Evolutionary conservation across 2,888 invertebrate genomes (phyloP), one percentile per base, ranked within the genome.

Genomic region (Morpho deidamia): DNA sequence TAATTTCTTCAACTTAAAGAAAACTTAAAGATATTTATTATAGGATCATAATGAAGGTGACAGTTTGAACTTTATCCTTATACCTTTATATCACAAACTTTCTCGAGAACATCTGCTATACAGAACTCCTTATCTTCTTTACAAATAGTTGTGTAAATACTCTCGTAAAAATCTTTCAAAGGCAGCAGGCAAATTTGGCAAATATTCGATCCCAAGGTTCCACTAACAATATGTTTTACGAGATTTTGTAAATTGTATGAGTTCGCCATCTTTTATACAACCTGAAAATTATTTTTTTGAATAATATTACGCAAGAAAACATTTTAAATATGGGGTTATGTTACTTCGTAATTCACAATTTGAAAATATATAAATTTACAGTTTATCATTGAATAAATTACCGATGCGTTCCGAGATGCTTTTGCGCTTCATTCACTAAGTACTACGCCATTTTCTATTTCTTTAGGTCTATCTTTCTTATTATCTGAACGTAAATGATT

Each of bases 181-280:
- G 78, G 78, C 37, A 62, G 50, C 48, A 88, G 71, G 64, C 88
- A 89, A 65, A 83, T 68, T 45, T 80, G 64, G 65, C 88, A 89
- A 49, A 86, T 64, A 52, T 74, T 76, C 48, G 78, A 72, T 5
- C 64, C 71, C 11, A 87, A 65, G 34, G 78, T 76, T 10, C 83
- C 83, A 66, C 85, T 80, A 35, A 77, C 72, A 37, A 88, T 66
- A 56, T 81, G 77, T 68, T 81, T 80, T 47, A 88, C 60, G 14
- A 88, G 67, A 56, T 74, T 62, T 63, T 78, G 79, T 53, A 80
- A 38, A 61, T 81, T 76, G 58, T 78, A 43, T 47, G 55, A 55
- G 53, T 66, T 66, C 49, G 72, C 76, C 85, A 84, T 83, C 51
- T 61, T 57, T 53, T 51, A 39, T 7, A 7, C 33, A 42, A 52